Base-by-base conservation (phyloP, 37 sponge, comb jelly and placozoan species). In the Diacarnus erythraeanus region DNA sequence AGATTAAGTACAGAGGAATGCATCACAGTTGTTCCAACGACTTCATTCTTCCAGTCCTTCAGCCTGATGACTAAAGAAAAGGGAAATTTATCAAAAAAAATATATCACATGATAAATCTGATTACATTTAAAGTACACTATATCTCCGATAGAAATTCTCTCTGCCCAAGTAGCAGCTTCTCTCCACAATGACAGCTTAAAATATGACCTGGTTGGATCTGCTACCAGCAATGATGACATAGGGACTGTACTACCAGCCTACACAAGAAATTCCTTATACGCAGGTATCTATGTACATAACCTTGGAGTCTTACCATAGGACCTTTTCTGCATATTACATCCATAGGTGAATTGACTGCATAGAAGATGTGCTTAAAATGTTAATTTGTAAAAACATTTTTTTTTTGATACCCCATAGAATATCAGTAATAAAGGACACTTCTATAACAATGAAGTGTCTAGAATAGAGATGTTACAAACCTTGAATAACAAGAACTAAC, bases 141-240 rank as follows among this genome's bases (percentile, higher is more conserved):
- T 47, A 30, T 86, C 86, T 15, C 86, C 86, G 38, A 79, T 47
- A 72, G 73, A 44, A 8, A 86, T 42, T 74, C 86, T 86, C 68
- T 86, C 86, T 17, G 72, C 43, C 86, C 86, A 86, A 22, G 26
- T 23, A 22, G 86, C 80, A 44, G 86, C 79, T 23, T 86, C 80
- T 22, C 86, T 71, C 86, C 86, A 86, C 4, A 86, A 65, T 0
- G 80, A 59, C 0, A 86, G 75, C 68, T 86, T 86, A 57, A 86
- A 79, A 47, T 79, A 79, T 2, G 66, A 31, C 68, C 72, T 78
- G 38, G 80, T 86, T 23, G 86, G 86, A 35, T 86, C 86, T 17
- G 57, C 79, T 30, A 86, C 54, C 2, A 86, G 66, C 39, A 86
- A 1, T 1, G 86, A 86, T 6, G 86, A 71, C 73, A 86, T 79